These are phyloP conservation scores for Cataglyphis cursor DNA, from an alignment of 2,888 invertebrate species.

Conservation along the genomic window DNA sequence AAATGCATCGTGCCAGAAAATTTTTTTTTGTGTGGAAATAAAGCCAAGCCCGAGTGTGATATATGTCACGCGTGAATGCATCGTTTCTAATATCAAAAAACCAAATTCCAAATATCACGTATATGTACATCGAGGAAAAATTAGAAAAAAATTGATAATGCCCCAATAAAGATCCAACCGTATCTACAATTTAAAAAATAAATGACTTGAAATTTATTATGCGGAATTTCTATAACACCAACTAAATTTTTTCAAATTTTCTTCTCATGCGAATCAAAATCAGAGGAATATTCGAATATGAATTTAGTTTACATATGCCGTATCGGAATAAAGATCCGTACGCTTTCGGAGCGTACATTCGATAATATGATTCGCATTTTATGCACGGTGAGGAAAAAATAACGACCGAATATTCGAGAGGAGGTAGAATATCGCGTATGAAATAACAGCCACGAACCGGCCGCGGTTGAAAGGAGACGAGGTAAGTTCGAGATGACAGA, in stretches of 20 bases:
- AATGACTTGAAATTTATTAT: constrained; percentile 1
- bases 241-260: not conserved
- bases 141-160: not conserved
- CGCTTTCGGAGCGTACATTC: not conserved
- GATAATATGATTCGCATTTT: constrained; percentile 21
- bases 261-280: constrained; percentile 8
- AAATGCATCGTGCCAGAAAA: constrained; percentile 66
- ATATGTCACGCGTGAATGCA: constrained; percentile 65
- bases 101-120: constrained; percentile 61
- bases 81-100: constrained; percentile 57
- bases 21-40: constrained; percentile 64
- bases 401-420: constrained; percentile 23
- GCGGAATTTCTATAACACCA: not conserved
- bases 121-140: not conserved
- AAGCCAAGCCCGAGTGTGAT: constrained; percentile 58
- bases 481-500: constrained; percentile 84
- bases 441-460: constrained; percentile 68
- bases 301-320: not conserved
- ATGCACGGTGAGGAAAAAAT: constrained; percentile 14
- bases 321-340: constrained; percentile 5
- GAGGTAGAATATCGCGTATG: constrained; percentile 59
- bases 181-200: not conserved
- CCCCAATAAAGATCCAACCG: not conserved
- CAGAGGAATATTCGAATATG: not conserved
- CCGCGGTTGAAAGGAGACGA: constrained; percentile 75